Percentiles rank a stretch among this genome's conserved stretches.
phyloP scores from a whole-genome alignment of 2,888 invertebrate species.

The Thecocarcelia acutangulata region DNA sequence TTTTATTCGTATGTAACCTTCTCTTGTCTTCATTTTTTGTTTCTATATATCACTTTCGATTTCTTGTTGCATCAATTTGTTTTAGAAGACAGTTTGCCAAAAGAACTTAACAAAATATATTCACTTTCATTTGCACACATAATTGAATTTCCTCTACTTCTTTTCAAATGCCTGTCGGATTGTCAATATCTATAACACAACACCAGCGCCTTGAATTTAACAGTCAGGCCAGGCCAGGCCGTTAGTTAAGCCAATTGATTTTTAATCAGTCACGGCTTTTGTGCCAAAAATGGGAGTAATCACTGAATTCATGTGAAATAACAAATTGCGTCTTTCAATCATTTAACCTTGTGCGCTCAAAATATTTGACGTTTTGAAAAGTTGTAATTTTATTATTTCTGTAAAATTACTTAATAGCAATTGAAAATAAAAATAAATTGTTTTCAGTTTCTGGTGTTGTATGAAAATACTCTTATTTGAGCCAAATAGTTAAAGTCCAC shows the following conservation, averaged over 20 bases:
- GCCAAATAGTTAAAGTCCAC: constrained; percentile 7
- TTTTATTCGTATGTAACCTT: no score
- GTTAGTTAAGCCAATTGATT: constrained; percentile 60
- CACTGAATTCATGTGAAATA: constrained; percentile 11
- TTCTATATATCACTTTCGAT: no score
- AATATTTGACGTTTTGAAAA: constrained; percentile 40
- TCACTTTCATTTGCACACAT: constrained; percentile 30
- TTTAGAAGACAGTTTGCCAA: not conserved
- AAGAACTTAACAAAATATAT: constrained; percentile 1
- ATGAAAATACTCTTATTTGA: not conserved
- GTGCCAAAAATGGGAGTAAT: constrained; percentile 45
- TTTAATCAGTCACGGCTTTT: constrained; percentile 55
- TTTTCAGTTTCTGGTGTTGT: not conserved
- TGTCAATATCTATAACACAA: constrained; percentile 45
- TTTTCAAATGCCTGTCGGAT: constrained; percentile 26
- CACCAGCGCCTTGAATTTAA: constrained; percentile 53
- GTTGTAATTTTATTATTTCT: constrained; percentile 24
- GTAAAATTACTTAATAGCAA: constrained; percentile 4
- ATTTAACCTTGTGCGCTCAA: constrained; percentile 62
- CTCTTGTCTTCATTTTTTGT: no score
- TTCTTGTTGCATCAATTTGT: no score
- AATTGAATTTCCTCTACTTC: not conserved
- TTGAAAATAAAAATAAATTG: constrained; percentile 26
- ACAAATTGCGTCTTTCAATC: constrained; percentile 54
- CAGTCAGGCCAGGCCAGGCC: no score